Conservation (phyloP, 2,797 vertebrate genomes). For the Thalassophryne amazonica region DNA sequence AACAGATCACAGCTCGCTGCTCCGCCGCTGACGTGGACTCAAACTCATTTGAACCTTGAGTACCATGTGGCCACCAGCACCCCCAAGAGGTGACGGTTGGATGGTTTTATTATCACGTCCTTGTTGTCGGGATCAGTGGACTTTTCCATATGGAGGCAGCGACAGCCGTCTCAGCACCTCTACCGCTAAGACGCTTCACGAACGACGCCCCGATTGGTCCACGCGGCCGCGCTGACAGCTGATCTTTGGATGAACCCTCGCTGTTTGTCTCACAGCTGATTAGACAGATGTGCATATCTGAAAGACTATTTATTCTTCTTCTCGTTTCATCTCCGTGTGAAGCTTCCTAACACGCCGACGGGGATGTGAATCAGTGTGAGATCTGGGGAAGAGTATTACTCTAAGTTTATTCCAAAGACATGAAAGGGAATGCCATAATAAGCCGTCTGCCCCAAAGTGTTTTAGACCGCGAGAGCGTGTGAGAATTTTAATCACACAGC, state of each 20-base stretch:
- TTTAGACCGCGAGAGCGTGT: constrained; percentile 52
- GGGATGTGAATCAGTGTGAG: constrained; percentile 72
- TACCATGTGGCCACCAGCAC: constrained; percentile 33
- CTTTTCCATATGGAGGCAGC: background rate
- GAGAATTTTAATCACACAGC: constrained; percentile 73
- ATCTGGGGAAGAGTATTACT: constrained; percentile 75
- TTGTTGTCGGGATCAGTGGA: too few species aligned
- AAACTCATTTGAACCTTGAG: constrained; percentile 29
- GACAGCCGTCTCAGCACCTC: background rate
- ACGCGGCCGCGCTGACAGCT: constrained; percentile 31
- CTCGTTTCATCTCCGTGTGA: constrained; percentile 76
- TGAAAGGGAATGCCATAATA: constrained; percentile 81
- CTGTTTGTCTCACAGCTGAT: constrained; percentile 70
- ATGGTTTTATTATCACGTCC: constrained; percentile 14
- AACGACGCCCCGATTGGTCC: constrained; percentile 1
- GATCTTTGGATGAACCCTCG: constrained; percentile 68
- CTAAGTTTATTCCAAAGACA: constrained; percentile 79
- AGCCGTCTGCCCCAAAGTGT: constrained; percentile 74
- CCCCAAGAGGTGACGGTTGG: constrained; percentile 5
- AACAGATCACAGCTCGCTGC: constrained; percentile 33
- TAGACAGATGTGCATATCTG: constrained; percentile 70
- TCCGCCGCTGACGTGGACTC: constrained; percentile 3
- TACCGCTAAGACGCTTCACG: background rate
- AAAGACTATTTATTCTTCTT: constrained; percentile 65
- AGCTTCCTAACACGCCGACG: constrained; percentile 73